Evolutionary conservation across 2,888 invertebrate species (phyloP), one percentile per base, ranked within the genome.

Genomic region (Sphaerophoria rueppellii): DNA sequence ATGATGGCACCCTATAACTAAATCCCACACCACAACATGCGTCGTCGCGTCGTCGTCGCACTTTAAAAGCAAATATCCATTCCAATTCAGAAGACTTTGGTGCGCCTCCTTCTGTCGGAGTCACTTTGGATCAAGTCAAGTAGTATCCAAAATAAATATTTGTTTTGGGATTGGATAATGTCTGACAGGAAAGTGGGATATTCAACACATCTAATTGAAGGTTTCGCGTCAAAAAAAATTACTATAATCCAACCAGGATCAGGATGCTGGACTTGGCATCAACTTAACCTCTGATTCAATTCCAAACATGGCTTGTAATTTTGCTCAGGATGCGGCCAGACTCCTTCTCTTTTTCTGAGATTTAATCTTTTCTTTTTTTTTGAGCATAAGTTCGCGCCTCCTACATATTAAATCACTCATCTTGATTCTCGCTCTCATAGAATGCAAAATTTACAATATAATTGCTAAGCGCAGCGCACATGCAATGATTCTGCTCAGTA

Each of bases 181-280:
- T 75, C 75, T 52, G 71, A 69, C 76, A 71, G 43, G 69, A 76
- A 85, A 81, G 85, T 85, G 85, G 85, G 63, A 81, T 81, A 85
- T 85, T 81, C 85, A 85, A 85, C 85, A 85, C 85, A 81, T 85
- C 81, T 81, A 85, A 85, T 85, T 85, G 85, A 58, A 76, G 85
- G 85, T 81, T 80, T 72, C 76, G 12, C 48, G 4, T 12, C 81
- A 70, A 81, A 14, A 67, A 50, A 63, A 65, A 65, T 85, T 81
- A 76, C 81, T 81, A 81, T 81, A 85, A 80, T 85, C 63, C 81
- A 12, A 16, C 65, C 50, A 79, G 63, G 54, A 80, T 63, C 54
- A 70, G 55, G 12, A 24, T 2, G 1, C 12, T n/a, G 46, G n/a
- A 6, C 7, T n/a, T n/a, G 12, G n/a, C 37, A 32, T 70, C 61